These are phyloP conservation scores for Gari tellinella DNA, from an alignment of 2,888 invertebrate species.

Conservation along the genomic window DNA sequence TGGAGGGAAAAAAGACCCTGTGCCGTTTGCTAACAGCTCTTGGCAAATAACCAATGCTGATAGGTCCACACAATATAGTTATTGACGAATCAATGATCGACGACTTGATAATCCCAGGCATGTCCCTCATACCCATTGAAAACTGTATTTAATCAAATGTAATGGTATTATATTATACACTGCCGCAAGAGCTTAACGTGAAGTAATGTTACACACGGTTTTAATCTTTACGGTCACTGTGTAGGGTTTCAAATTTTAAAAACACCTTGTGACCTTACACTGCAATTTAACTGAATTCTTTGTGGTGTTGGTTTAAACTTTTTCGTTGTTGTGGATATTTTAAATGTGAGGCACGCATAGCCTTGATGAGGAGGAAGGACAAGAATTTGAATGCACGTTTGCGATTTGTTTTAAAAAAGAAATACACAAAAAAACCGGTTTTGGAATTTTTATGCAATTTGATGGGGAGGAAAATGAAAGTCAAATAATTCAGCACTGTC, in stretches of 20 bases:
- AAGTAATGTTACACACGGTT: slow-evolving; percentile 19
- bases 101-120: too few relatives aligned
- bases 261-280: slow-evolving; percentile 5
- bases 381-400: too few relatives aligned
- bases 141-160: slow-evolving; percentile 34
- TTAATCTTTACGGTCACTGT: slow-evolving; percentile 3
- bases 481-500: slow-evolving; percentile 50
- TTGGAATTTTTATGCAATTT: slow-evolving; percentile 9
- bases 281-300: too few relatives aligned
- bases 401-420: slow-evolving; percentile 14
- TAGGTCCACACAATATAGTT: slow-evolving; percentile 29
- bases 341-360: slow-evolving; percentile 4
- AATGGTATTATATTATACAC: slow-evolving; percentile 28
- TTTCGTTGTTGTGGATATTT: too few relatives aligned
- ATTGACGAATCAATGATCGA: slow-evolving; percentile 40
- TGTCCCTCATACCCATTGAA: slow-evolving; percentile 9
- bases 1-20: too few relatives aligned
- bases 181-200: slow-evolving; percentile 15
- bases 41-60: slow-evolving; percentile 44
- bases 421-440: slow-evolving; percentile 9
- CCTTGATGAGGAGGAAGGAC: slow-evolving; percentile 8
- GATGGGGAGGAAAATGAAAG: slow-evolving; percentile 1
- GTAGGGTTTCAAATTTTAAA: slow-evolving; percentile 1
- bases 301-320: too few relatives aligned
- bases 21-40: slow-evolving; percentile 8